phyloP scores from a whole-genome alignment of 2,888 invertebrate species.

The Alentia gelatinosa region DNA sequence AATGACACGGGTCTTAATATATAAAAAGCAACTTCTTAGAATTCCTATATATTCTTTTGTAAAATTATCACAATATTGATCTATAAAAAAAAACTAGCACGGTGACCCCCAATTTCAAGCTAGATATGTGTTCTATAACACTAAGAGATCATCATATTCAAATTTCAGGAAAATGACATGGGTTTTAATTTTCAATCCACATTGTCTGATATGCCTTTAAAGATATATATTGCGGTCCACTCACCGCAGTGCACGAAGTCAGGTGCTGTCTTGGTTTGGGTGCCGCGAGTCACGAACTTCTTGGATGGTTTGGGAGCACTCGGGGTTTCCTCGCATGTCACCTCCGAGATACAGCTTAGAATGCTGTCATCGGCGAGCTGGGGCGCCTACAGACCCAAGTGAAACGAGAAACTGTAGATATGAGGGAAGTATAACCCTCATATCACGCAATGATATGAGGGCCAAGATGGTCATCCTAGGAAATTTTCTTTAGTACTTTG shows the following conservation, averaged over 20 bases:
- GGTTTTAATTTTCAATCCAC: too few relatives aligned
- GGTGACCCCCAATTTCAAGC: too few relatives aligned
- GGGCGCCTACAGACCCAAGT: neutral
- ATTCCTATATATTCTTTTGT: too few relatives aligned
- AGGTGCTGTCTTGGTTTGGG: conserved; percentile 18
- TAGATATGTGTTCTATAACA: too few relatives aligned
- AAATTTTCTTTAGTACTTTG: neutral
- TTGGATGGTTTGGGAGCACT: neutral
- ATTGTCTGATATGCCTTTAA: too few relatives aligned
- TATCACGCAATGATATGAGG: neutral
- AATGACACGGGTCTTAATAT: too few relatives aligned
- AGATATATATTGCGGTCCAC: neutral
- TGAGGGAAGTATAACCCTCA: neutral
- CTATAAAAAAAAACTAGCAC: too few relatives aligned
- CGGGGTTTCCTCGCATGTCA: neutral
- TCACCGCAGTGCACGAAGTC: conserved; percentile 37
- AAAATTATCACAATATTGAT: too few relatives aligned
- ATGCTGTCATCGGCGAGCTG: neutral
- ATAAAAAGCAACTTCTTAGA: too few relatives aligned
- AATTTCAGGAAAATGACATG: too few relatives aligned
- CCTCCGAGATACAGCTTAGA: neutral
- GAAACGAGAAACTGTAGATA: neutral
- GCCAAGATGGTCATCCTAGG: neutral
- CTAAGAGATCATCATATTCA: too few relatives aligned
- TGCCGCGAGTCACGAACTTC: conserved; percentile 16